A percentile compares a stretch with the other conserved stretches of the same genome.
phyloP scores from a whole-genome alignment of 1,140 invertebrate genomes.

The Mercenaria mercenaria region DNA sequence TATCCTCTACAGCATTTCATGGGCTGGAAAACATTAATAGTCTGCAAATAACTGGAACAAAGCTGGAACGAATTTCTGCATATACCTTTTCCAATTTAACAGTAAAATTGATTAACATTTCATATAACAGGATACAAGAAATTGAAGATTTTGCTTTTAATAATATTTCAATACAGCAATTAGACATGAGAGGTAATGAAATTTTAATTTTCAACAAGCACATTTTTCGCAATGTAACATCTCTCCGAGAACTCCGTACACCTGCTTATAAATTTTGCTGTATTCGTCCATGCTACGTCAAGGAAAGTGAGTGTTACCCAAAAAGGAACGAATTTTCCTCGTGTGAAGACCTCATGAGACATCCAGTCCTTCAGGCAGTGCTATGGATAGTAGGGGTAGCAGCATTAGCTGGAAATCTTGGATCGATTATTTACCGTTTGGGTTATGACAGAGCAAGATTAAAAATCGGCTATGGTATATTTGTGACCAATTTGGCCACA shows the following conservation, averaged over 20 bases:
- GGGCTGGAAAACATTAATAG: conserved; percentile 10
- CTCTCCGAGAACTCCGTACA: too few relatives aligned
- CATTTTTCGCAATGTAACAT: conserved; percentile 61
- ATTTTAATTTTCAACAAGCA: conserved; percentile 56
- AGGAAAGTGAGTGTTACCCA: conserved; percentile 68
- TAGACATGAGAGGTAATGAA: conserved; percentile 62
- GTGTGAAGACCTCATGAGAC: too few relatives aligned
- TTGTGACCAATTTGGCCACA: conserved; percentile 77
- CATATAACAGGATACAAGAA: conserved; percentile 28
- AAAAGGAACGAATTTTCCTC: conserved; percentile 71
- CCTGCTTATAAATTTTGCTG: too few relatives aligned
- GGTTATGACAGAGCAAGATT: conserved; percentile 61
- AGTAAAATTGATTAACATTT: conserved; percentile 49
- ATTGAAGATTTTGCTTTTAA: conserved; percentile 31
- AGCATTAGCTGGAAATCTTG: conserved; percentile 70
- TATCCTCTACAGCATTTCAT: conserved; percentile 34
- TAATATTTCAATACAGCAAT: conserved; percentile 23
- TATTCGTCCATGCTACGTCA: too few relatives aligned
- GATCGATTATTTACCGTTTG: conserved; percentile 62
- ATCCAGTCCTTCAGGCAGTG: too few relatives aligned
- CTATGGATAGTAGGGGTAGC: conserved; percentile 73
- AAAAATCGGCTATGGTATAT: too few relatives aligned
- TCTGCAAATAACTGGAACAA: not conserved
- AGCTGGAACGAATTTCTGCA: not conserved
- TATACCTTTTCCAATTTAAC: conserved; percentile 39